Evolutionary conservation across 2,888 invertebrate genomes (phyloP), one percentile per base, ranked within the genome.

Genomic region (Clistopyga incitator): DNA sequence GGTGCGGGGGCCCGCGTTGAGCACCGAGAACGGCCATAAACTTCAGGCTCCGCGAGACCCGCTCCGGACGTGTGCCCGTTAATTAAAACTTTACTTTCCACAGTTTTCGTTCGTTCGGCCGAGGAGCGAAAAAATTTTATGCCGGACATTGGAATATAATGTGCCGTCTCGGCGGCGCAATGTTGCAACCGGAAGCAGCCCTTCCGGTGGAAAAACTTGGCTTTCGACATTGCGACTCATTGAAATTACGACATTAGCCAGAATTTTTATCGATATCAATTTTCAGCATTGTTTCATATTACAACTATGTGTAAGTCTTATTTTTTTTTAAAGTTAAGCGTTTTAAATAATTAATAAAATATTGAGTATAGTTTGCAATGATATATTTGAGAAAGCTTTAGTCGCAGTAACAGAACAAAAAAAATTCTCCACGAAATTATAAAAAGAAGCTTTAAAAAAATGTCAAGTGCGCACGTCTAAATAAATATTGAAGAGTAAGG

Each of bases 1-100:
- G 67, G 42, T 47, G 65, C 70, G 70, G 70, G 54, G n/a, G n/a
- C n/a, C 68, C 67, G 50, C 42, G 67, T 61, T 34, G 67, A 65
- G 47, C 20, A 70, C 47, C 13, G 72, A 86, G 84, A 84, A 85
- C 84, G 86, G 87, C 86, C 86, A 84, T 87, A 86, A 87, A 86
- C 85, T 84, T 86, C 84, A 83, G 79, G 78, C 81, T 34, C 4
- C 85, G 70, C 61, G 81, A 85, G 87, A 45, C 74, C 45, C 45
- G 77, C 82, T 87, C 82, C 85, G 88, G 88, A 90, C 89, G 89
- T 89, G 90, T 90, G 90, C 88, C 88, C 91, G 91, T 91, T 91
- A 91, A 91, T 91, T 91, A 91, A 91, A 91, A 91, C 90, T 91
- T 90, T 89, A 89, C 90, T 89, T 89, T 76, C 45, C 75, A 65